Evolutionary conservation across 2,888 invertebrate genomes (phyloP), one percentile per base, ranked within the genome.

Genomic region (Neoscelio sp.): DNA sequence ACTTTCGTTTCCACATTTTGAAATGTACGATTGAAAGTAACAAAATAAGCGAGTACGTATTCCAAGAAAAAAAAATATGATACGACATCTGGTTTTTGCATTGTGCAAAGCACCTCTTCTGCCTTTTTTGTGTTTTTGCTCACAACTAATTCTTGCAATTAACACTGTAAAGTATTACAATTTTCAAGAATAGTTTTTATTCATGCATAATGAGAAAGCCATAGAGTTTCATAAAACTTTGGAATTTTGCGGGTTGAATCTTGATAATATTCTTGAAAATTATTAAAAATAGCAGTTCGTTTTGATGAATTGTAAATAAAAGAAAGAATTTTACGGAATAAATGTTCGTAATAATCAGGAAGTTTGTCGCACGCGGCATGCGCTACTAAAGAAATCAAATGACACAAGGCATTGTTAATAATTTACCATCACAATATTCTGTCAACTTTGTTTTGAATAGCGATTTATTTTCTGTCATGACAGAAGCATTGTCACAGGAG

Each of bases 381-480:
- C 15, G 58, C 73, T 15, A 33, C 64, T 10, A 80, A 54, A 12
- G 54, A 60, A n/a, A 48, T 33, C 2, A 40, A 56, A 68, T 80
- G 77, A 28, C 75, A 80, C 68, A 80, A 26, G 67, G 64, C 33
- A 70, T 30, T 8, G 68, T 58, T 33, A 74, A 8, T 5, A 77
- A 20, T 3, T 52, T 35, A 13, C 48, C 10, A n/a, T 10, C n/a
- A n/a, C 40, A 56, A 13, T 17, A 17, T 48, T 33, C 30, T 23
- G 7, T 2, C 12, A 75, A 26, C 35, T 33, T 42, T 0, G 70
- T 75, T 12, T 42, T 50, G 17, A 82, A 80, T 3, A 80, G 78
- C 3, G 23, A 52, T 23, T 74, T 35, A 17, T 18, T 12, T 6
- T 42, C 52, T 7, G 12, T 23, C 40, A 64, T 64, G 0, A 48